These are phyloP conservation scores for Ceyx erithaca DNA, from an alignment of 2,797 vertebrate species.

Conservation along the genomic window DNA sequence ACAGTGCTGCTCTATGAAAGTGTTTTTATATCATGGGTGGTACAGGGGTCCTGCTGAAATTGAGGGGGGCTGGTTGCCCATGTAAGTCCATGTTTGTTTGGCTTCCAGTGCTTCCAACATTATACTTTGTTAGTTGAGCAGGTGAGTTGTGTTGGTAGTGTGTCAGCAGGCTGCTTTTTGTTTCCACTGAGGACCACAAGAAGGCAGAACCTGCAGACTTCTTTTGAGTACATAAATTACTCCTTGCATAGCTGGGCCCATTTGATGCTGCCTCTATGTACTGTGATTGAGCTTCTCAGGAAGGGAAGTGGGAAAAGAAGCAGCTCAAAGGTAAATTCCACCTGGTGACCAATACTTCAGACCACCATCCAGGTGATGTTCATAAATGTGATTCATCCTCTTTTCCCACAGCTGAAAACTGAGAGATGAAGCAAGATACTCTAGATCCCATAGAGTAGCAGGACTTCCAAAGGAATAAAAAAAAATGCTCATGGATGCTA, in stretches of 20 bases:
- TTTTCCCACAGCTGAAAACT: not conserved
- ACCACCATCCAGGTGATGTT: not conserved
- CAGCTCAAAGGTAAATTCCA: not conserved
- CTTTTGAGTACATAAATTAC: not conserved
- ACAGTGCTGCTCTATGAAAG: not conserved
- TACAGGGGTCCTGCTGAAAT: not conserved
- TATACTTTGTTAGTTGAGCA: fast-evolving
- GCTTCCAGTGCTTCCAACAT: not conserved
- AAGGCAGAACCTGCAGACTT: not conserved
- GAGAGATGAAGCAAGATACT: not conserved
- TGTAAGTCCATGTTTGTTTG: not conserved
- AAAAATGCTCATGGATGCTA: not conserved
- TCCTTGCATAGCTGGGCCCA: not conserved
- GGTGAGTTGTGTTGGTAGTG: not conserved
- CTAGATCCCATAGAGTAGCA: not conserved
- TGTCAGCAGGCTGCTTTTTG: fast-evolving
- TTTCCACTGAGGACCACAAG: not conserved
- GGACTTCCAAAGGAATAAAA: not conserved
- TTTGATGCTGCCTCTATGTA: not conserved
- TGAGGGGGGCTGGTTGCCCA: not conserved
- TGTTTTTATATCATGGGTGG: not conserved
- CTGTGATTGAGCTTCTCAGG: not conserved
- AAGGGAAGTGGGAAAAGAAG: not conserved
- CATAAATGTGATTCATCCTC: not conserved
- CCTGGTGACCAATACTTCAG: not conserved